phyloP scores from a whole-genome alignment of 2,113 vertebrate species.

The Bagarius yarrelli region DNA sequence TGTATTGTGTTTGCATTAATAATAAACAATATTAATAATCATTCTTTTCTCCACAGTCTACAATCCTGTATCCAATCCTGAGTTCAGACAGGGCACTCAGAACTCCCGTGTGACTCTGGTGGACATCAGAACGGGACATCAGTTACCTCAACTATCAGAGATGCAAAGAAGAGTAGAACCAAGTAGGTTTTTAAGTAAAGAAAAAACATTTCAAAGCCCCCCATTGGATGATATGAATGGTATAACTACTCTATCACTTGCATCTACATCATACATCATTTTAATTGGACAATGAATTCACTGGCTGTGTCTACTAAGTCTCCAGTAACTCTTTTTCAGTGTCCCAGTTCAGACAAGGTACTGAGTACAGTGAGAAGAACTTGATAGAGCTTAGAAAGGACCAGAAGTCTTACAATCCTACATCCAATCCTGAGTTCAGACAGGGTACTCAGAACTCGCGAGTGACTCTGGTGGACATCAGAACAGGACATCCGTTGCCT shows the following conservation, averaged over 20 bases:
- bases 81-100: slow-evolving; percentile 62
- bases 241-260: too few species aligned
- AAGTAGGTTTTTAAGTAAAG: slow-evolving; percentile 2
- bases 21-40: background rate
- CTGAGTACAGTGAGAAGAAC: background rate
- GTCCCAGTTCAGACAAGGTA: slow-evolving; percentile 34
- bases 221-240: too few species aligned
- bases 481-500: slow-evolving; percentile 27
- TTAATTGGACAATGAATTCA: too few species aligned
- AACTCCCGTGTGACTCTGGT: slow-evolving; percentile 48
- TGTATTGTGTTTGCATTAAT: background rate
- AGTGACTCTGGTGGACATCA: slow-evolving; percentile 40
- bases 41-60: slow-evolving; percentile 46
- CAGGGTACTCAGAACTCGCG: slow-evolving; percentile 60
- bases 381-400: slow-evolving; percentile 38
- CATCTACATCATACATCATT: too few species aligned
- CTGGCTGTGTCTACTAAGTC: too few species aligned
- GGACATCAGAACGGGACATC: slow-evolving; percentile 39
- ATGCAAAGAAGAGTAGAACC: slow-evolving; percentile 42
- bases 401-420: slow-evolving; percentile 34
- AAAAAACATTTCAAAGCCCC: too few species aligned
- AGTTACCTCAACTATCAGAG: slow-evolving; percentile 28
- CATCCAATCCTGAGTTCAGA: slow-evolving; percentile 44
- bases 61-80: slow-evolving; percentile 24
- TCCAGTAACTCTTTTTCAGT: slow-evolving; percentile 5